These are phyloP conservation scores for Coilia nasus DNA, from an alignment of 2,797 vertebrate genomes.

Conservation along the genomic window DNA sequence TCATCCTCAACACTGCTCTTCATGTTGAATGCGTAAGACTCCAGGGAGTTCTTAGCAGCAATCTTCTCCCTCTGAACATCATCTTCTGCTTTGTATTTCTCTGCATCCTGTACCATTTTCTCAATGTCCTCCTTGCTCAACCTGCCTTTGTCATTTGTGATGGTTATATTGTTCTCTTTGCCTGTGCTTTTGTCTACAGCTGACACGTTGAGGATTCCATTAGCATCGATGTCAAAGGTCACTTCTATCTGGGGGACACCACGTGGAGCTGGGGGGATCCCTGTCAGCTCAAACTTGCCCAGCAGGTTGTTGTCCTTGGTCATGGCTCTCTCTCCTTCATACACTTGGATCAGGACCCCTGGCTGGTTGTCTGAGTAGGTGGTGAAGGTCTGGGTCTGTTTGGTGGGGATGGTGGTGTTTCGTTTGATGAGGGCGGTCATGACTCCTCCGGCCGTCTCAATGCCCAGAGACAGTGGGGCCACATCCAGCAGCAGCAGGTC, in stretches of 20 bases:
- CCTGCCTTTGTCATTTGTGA: conserved; percentile 56
- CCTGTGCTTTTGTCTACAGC: conserved; percentile 57
- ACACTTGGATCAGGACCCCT: conserved; percentile 56
- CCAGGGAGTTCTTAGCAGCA: conserved; percentile 52
- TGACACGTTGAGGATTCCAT: conserved; percentile 57
- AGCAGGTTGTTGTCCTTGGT: conserved; percentile 51
- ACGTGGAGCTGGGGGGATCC: conserved; percentile 54
- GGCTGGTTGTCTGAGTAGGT: conserved; percentile 57
- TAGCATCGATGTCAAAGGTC: conserved; percentile 56
- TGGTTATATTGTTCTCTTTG: conserved; percentile 58
- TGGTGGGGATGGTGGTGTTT: conserved; percentile 56
- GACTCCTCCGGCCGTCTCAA: conserved; percentile 56
- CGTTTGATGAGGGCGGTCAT: conserved; percentile 58
- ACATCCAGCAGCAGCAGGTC: conserved; percentile 55
- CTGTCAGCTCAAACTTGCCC: conserved; percentile 52
- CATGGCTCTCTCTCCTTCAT: conserved; percentile 43
- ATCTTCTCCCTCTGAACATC: conserved; percentile 54
- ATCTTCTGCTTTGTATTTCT: conserved; percentile 54
- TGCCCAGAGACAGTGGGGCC: conserved; percentile 52
- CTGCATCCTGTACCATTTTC: conserved; percentile 57
- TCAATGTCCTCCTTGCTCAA: conserved; percentile 58
- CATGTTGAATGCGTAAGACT: conserved; percentile 56
- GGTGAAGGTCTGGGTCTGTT: conserved; percentile 54
- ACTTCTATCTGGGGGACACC: conserved; percentile 58
- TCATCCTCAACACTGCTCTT: conserved; percentile 55